Evolutionary conservation across 1,140 invertebrate species (phyloP), one percentile per base, ranked within the genome.

Genomic region (Drosophila navojoa): DNA sequence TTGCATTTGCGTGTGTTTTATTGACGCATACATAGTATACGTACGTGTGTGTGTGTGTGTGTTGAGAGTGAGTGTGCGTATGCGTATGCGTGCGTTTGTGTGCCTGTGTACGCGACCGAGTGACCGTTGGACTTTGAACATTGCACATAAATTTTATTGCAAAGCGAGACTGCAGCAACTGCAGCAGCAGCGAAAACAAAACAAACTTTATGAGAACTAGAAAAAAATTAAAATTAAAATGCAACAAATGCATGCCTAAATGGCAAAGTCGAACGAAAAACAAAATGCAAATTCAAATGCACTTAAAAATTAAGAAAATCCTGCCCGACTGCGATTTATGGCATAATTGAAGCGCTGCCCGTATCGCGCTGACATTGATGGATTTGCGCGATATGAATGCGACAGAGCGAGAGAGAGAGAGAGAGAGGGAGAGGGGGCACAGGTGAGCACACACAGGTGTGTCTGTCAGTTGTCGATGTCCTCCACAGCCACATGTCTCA

Each of bases 111-210:
- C 44, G 38, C 72, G 79, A 80, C 84, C 77, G 84, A 89, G 63
- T 89, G 84, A 84, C 76, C 84, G 68, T 89, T 89, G 84, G 84
- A 89, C 84, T 89, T 89, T 89, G 84, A 55, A 89, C 84, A 81
- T 84, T 80, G 73, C 70, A 78, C 84, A 89, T 89, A 89, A 89
- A 87, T 87, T 89, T 79, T 54, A 82, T 74, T 77, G 79, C 62
- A 68, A 73, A 87, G 69, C 57, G 73, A 72, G 76, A 87, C 77
- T 69, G 78, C 76, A 73, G 53, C 59, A 54, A 60, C 35, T 58
- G 50, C 29, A 50, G 57, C 52, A 53, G 53, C 70, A 71, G 42
- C 44, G 22, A 79, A 84, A 72, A 71, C 66, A 72, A 79, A 67
- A 78, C 59, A 59, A 61, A 52, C 63, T 47, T 35, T 44, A 57